These are phyloP conservation scores for Lycaon pictus DNA, from an alignment of 2,113 vertebrate species.

Conservation along the genomic window DNA sequence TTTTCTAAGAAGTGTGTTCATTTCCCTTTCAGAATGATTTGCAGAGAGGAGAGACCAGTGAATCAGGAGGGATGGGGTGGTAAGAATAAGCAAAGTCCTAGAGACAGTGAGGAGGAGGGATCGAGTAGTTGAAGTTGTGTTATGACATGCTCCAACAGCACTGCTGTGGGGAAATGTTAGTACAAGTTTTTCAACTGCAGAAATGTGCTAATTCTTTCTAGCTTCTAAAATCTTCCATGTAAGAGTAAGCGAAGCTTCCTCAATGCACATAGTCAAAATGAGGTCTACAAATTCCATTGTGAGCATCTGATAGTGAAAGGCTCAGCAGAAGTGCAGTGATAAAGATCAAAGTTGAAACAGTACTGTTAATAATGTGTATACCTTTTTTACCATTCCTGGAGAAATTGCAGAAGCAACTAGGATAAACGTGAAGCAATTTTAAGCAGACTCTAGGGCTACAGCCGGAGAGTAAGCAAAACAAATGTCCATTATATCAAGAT, in stretches of 20 bases:
- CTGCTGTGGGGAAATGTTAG: not conserved
- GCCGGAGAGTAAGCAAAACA: conserved; percentile 63
- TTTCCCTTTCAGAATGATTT: not conserved
- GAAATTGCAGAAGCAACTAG: conserved; percentile 36
- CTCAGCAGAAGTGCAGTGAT: not conserved
- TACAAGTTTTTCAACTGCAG: not conserved
- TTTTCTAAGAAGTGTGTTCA: not conserved
- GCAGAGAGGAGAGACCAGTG: not conserved
- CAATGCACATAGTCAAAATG: not conserved
- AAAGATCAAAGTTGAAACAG: conserved; percentile 58
- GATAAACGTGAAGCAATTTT: not conserved
- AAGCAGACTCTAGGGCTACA: conserved; percentile 41
- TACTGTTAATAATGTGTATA: not conserved
- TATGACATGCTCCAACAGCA: not conserved
- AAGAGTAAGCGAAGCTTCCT: not conserved
- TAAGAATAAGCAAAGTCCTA: not conserved
- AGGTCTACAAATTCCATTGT: not conserved
- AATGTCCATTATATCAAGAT: conserved; percentile 62
- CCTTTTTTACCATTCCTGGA: conserved; percentile 33
- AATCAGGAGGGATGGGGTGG: not conserved
- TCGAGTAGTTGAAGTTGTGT: not conserved
- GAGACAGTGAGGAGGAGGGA: not conserved
- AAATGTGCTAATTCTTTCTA: not conserved
- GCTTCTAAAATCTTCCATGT: not conserved
- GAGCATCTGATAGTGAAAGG: not conserved